Conservation (phyloP, 1,140 invertebrate genomes). For the Physella acuta region DNA sequence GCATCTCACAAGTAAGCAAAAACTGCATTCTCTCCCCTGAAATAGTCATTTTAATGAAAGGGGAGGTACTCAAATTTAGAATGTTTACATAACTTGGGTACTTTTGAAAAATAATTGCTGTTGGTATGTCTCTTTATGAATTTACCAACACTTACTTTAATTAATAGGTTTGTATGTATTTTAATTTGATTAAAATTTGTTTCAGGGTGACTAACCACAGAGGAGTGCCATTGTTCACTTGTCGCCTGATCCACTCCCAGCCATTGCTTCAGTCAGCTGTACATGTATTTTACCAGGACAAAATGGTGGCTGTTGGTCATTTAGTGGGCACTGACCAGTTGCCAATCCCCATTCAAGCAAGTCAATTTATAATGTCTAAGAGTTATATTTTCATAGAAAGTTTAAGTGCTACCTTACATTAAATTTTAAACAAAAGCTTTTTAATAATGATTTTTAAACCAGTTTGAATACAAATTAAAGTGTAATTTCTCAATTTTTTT, state of each 20-base stretch:
- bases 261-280: conserved; percentile 55
- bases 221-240: conserved; percentile 46
- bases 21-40: background rate
- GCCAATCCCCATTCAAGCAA: conserved; percentile 49
- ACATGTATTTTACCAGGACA: conserved; percentile 55
- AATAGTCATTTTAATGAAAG: background rate
- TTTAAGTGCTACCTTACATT: no score
- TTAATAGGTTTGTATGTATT: background rate
- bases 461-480: no score
- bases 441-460: no score
- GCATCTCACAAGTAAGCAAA: conserved; percentile 52
- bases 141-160: no score
- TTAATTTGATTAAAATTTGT: no score
- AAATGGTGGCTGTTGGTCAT: conserved; percentile 55
- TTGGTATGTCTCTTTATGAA: background rate
- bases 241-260: conserved; percentile 55
- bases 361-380: no score
- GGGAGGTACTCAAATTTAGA: background rate
- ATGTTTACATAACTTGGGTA: background rate
- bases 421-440: no score
- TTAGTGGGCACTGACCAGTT: conserved; percentile 55
- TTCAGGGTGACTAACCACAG: conserved; percentile 23
- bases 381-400: no score
- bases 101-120: background rate
- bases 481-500: background rate